Percentiles rank a stretch among this genome's conserved stretches.
Evolutionary conservation across 2,113 vertebrate species (phyloP).

Genomic region (Halcyon senegalensis): DNA sequence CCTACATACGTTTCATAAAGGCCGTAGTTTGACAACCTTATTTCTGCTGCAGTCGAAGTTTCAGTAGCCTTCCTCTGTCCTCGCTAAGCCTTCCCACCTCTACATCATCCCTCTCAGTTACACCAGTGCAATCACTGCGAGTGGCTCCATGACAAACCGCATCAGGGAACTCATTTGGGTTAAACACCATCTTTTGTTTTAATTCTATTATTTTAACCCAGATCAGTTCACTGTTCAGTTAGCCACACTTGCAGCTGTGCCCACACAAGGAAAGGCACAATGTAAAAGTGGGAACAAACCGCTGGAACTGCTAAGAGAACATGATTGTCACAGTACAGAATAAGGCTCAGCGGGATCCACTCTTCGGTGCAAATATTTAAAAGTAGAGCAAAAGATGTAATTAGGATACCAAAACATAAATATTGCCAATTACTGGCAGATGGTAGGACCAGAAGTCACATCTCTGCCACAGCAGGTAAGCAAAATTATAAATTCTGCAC

Average conservation of each 20-base stretch:
- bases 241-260: neutral
- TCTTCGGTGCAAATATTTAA: neutral
- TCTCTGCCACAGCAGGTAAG: neutral
- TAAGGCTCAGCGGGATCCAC: neutral
- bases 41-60: neutral
- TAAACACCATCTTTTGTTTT: neutral
- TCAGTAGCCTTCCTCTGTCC: neutral
- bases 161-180: neutral
- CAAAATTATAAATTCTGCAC: neutral
- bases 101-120: neutral
- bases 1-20: neutral
- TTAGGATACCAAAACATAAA: neutral
- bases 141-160: neutral
- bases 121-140: neutral
- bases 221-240: neutral
- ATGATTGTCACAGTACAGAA: neutral
- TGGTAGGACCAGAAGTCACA: neutral
- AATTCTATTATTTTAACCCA: conserved; percentile 26
- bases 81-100: neutral
- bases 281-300: neutral
- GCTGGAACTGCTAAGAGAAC: neutral
- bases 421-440: neutral
- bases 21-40: neutral
- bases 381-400: neutral
- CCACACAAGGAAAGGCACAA: neutral